Percentiles rank a stretch among this genome's conserved stretches.
Evolutionary conservation across 2,888 invertebrate species (phyloP).

Genomic region (Anthophora plumipes): DNA sequence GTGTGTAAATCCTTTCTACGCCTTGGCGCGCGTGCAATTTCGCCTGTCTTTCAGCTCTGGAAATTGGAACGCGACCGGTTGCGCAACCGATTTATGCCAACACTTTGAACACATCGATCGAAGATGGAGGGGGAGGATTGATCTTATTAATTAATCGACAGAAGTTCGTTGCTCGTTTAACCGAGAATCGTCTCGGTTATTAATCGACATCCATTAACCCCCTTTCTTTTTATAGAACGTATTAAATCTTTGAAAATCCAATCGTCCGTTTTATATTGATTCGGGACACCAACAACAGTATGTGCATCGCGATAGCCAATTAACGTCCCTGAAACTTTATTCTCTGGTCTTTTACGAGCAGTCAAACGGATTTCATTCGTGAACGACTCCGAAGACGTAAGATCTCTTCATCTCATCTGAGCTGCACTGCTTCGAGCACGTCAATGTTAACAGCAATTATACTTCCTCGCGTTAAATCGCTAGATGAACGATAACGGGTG

Average conservation of each 20-base stretch:
- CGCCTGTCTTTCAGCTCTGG: constrained; percentile 57
- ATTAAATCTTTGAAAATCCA: not conserved
- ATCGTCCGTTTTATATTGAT: constrained; percentile 2
- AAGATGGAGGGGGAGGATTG: too few relatives aligned
- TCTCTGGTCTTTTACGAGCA: constrained; percentile 38
- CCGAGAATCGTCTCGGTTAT: not conserved
- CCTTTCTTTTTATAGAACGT: not conserved
- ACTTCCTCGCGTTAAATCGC: constrained; percentile 5
- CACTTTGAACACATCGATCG: constrained; percentile 47
- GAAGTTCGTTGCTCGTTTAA: constrained; percentile 1
- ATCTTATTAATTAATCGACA: constrained; percentile 60
- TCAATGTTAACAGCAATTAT: constrained; percentile 29
- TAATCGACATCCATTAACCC: constrained; percentile 13
- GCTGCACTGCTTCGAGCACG: constrained; percentile 5
- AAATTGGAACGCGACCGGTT: constrained; percentile 64
- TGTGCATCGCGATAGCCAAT: constrained; percentile 41
- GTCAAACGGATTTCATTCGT: not conserved
- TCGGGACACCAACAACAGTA: not conserved
- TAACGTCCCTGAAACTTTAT: constrained; percentile 17
- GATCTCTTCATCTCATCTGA: not conserved
- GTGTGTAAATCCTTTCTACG: constrained; percentile 53
- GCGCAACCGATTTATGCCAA: constrained; percentile 59
- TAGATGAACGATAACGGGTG: not conserved
- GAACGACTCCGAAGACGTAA: constrained; percentile 3
- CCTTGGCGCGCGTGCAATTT: constrained; percentile 48